These are phyloP conservation scores for Avahi laniger DNA, from an alignment of 2,797 vertebrate species.

Conservation along the genomic window DNA sequence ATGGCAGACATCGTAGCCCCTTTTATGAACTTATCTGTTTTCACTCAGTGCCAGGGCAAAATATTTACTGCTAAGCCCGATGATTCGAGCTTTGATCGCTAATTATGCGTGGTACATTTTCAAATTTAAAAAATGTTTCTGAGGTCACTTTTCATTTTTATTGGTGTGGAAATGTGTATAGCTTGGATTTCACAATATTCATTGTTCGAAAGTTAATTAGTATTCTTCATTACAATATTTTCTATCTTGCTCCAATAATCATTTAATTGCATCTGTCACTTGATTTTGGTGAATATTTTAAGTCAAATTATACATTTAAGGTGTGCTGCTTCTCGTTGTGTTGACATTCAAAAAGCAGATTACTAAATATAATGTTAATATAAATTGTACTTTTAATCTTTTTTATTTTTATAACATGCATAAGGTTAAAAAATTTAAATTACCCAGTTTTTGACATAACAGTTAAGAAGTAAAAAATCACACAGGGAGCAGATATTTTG, in stretches of 20 bases:
- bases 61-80: not conserved
- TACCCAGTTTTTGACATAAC: slow-evolving; percentile 35
- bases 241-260: not conserved
- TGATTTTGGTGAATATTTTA: slow-evolving; percentile 26
- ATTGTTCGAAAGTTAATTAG: slow-evolving; percentile 52
- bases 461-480: slow-evolving; percentile 25
- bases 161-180: not conserved
- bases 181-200: not conserved
- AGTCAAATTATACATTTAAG: not conserved
- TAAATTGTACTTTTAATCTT: not conserved
- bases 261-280: slow-evolving; percentile 45
- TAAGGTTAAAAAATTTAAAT: slow-evolving; percentile 56
- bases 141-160: not conserved
- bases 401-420: slow-evolving; percentile 41
- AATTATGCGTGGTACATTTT: not conserved
- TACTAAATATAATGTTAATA: not conserved
- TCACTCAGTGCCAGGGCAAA: not conserved
- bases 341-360: not conserved
- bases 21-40: not conserved
- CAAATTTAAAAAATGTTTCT: slow-evolving; percentile 39
- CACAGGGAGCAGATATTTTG: not conserved
- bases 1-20: not conserved
- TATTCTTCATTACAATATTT: slow-evolving; percentile 28
- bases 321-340: not conserved
- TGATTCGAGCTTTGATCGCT: slow-evolving; percentile 38